phyloP scores from a whole-genome alignment of 2,797 vertebrate species.

The Artibeus jamaicensis region DNA sequence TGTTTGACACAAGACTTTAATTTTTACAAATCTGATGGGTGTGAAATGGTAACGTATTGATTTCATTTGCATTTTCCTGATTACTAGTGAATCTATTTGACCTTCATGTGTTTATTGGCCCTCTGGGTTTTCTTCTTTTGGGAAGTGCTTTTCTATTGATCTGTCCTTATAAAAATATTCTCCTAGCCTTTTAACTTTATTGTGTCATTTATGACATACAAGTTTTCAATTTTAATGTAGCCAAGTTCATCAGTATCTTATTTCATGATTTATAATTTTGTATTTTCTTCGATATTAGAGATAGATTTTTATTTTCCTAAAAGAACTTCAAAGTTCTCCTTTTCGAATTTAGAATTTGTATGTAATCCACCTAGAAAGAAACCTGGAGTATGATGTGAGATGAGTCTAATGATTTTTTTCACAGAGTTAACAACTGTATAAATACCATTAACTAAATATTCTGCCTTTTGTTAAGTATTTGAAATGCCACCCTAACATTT shows the following conservation, averaged over 20 bases:
- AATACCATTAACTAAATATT: slow-evolving; percentile 32
- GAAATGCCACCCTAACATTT: slow-evolving; percentile 26
- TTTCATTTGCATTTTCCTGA: neutral
- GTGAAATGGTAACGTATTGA: neutral
- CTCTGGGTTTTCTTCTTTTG: neutral
- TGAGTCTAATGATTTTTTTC: slow-evolving; percentile 1
- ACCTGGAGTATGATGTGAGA: neutral
- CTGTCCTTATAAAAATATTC: neutral
- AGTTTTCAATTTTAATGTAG: neutral
- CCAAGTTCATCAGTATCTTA: slow-evolving; percentile 25
- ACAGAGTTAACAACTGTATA: neutral
- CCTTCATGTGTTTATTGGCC: neutral
- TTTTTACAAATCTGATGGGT: neutral
- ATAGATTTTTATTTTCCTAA: neutral
- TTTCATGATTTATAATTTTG: slow-evolving; percentile 3
- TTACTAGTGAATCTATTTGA: neutral
- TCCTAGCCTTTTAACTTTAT: neutral
- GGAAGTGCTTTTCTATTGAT: neutral
- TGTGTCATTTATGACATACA: neutral
- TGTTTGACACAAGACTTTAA: neutral
- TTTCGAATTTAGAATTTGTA: slow-evolving; percentile 21
- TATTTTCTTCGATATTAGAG: slow-evolving; percentile 25
- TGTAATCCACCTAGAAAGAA: slow-evolving; percentile 20
- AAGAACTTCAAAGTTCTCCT: slow-evolving; percentile 30
- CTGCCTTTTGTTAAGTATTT: neutral